A percentile compares a stretch with the other conserved stretches of the same genome.
These are phyloP conservation scores for Agrilus cyanescens DNA, from an alignment of 2,888 invertebrate genomes.

Conservation along the genomic window DNA sequence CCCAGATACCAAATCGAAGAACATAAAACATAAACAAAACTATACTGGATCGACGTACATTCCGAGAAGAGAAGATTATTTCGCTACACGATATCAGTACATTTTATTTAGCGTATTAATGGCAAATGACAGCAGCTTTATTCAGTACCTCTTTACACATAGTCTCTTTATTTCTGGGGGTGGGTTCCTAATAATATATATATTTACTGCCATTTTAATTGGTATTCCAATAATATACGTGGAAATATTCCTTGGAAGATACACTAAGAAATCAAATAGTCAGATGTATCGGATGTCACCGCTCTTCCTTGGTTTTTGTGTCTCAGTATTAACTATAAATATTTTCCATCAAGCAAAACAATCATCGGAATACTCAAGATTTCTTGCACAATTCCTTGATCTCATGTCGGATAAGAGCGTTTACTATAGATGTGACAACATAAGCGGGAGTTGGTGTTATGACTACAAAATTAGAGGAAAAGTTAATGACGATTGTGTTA, in stretches of 20 bases:
- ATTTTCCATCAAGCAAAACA: conserved; percentile 11
- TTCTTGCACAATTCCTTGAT: conserved; percentile 13
- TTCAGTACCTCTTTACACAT: no score
- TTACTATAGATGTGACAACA: conserved; percentile 8
- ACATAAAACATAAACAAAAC: no score
- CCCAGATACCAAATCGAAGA: no score
- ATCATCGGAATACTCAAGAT: conserved; percentile 7
- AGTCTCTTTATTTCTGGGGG: no score
- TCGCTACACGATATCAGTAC: no score
- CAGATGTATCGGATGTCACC: conserved; percentile 22
- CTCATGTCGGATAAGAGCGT: conserved; percentile 10
- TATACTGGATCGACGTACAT: no score
- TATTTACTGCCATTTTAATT: conserved; percentile 3
- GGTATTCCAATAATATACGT: conserved; percentile 18
- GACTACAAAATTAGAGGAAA: conserved; percentile 7
- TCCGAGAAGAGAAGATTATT: no score
- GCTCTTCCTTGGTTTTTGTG: conserved; percentile 17
- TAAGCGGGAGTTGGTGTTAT: conserved; percentile 2
- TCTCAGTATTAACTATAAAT: conserved; percentile 14
- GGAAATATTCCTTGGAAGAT: conserved; percentile 19
- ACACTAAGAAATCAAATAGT: conserved; percentile 16
- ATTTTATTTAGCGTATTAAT: no score
- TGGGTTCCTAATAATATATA: no score
- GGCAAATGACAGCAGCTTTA: no score
- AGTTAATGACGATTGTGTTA: conserved; percentile 1